These are phyloP conservation scores for Xerus rutilus DNA, from an alignment of 2,797 vertebrate genomes.

Conservation along the genomic window DNA sequence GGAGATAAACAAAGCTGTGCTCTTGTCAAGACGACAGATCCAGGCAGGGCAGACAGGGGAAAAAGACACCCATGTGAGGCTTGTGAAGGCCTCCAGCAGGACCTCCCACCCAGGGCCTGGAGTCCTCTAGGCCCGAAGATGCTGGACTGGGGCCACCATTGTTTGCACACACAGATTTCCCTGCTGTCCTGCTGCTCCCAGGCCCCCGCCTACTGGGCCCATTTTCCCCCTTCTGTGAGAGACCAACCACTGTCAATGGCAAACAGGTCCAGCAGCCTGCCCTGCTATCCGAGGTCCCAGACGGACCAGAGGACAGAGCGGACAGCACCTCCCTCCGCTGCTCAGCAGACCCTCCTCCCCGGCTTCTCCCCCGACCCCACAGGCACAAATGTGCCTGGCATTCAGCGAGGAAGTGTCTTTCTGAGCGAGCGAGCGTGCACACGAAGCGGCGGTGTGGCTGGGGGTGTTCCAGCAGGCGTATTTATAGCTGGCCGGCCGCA, in stretches of 20 bases:
- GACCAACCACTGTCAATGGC: too few species aligned
- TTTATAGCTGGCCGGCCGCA: conserved; percentile 71
- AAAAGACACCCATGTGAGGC: neutral
- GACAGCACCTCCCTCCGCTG: too few species aligned
- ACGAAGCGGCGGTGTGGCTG: neutral
- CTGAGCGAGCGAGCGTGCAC: neutral
- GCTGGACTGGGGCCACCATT: neutral
- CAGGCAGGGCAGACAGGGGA: neutral
- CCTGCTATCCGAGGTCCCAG: neutral
- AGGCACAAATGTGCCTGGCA: neutral
- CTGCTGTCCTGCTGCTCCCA: neutral
- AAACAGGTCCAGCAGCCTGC: neutral
- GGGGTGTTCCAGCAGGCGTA: conserved; percentile 71
- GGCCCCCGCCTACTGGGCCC: neutral
- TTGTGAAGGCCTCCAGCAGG: neutral
- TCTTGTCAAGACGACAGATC: neutral
- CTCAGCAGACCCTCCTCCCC: neutral
- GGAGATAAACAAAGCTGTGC: neutral
- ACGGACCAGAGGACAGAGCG: too few species aligned
- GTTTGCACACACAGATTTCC: neutral
- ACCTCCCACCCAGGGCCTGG: neutral
- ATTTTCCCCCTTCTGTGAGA: neutral
- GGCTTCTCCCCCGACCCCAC: neutral
- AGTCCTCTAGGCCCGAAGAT: neutral
- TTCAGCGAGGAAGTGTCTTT: conserved; percentile 57